A percentile compares a stretch with the other conserved stretches of the same genome.
Conservation (phyloP, 2,113 vertebrate genomes). For the Nibea albiflora region DNA sequence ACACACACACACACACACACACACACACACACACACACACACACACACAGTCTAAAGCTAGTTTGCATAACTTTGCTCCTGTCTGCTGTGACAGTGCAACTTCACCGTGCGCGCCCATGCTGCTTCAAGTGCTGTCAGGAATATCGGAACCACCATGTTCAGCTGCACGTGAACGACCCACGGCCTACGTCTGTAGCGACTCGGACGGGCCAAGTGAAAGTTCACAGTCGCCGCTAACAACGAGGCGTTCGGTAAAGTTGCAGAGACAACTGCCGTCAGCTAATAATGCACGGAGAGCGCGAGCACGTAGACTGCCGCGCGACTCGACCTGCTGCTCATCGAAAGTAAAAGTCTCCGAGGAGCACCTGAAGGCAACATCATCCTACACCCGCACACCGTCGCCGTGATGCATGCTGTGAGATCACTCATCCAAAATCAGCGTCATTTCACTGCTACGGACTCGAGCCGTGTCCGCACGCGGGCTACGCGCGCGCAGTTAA, state of each 20-base stretch:
- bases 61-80: conserved; percentile 62
- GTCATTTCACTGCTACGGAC: conserved; percentile 64
- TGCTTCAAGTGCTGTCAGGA: conserved; percentile 9
- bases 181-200: not conserved
- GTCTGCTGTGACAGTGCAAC: conserved; percentile 57
- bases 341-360: conserved; percentile 52
- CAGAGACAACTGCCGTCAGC: no score
- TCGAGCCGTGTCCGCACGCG: not conserved
- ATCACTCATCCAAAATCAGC: conserved; percentile 82
- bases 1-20: not conserved
- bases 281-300: not conserved
- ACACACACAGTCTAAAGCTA: conserved; percentile 6
- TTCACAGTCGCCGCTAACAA: no score
- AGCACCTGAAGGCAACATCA: conserved; percentile 70
- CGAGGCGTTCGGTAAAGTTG: no score
- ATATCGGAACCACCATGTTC: not conserved
- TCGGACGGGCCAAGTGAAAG: conserved; percentile 11
- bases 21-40: not conserved
- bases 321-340: not conserved
- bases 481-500: not conserved
- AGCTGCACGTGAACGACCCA: conserved; percentile 11
- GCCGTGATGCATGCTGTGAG: conserved; percentile 67
- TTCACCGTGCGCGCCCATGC: conserved; percentile 36
- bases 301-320: not conserved
- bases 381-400: conserved; percentile 43